These are phyloP conservation scores for Sylvilagus bachmani DNA, from an alignment of 2,113 vertebrate species.

Conservation along the genomic window DNA sequence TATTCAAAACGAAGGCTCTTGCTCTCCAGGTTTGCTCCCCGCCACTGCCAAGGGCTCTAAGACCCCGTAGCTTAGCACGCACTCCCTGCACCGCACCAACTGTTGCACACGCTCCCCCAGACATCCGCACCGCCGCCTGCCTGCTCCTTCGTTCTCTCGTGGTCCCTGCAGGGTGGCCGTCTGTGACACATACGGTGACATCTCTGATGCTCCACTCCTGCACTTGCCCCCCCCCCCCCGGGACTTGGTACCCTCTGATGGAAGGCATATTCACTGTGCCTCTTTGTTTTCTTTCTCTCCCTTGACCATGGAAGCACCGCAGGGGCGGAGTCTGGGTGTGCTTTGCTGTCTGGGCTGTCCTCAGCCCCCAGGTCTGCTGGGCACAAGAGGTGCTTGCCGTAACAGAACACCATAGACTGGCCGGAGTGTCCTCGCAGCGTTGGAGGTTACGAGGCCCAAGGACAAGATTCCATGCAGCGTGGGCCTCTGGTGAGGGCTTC, in stretches of 20 bases:
- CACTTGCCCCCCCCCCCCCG: accelerated
- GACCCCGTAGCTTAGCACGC: neutral
- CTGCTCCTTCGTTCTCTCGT: neutral
- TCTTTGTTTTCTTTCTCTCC: neutral
- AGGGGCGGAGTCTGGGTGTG: neutral
- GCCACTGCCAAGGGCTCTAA: neutral
- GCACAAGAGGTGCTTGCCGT: neutral
- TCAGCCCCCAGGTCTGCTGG: neutral
- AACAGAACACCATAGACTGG: neutral
- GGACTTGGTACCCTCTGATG: too few species aligned
- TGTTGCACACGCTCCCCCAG: too few species aligned
- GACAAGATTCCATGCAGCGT: neutral
- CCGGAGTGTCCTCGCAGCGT: neutral
- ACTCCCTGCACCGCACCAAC: neutral
- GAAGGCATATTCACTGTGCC: neutral
- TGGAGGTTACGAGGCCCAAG: neutral
- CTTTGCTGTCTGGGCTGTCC: too few species aligned
- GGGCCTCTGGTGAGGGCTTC: neutral
- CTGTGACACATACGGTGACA: too few species aligned
- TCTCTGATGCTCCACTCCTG: too few species aligned
- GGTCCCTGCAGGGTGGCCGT: too few species aligned
- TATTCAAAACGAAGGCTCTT: neutral
- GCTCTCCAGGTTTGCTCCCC: accelerated
- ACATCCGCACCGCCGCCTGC: accelerated
- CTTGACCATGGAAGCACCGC: neutral